phyloP scores from a whole-genome alignment of 2,888 invertebrate genomes.

The Noctua janthe region DNA sequence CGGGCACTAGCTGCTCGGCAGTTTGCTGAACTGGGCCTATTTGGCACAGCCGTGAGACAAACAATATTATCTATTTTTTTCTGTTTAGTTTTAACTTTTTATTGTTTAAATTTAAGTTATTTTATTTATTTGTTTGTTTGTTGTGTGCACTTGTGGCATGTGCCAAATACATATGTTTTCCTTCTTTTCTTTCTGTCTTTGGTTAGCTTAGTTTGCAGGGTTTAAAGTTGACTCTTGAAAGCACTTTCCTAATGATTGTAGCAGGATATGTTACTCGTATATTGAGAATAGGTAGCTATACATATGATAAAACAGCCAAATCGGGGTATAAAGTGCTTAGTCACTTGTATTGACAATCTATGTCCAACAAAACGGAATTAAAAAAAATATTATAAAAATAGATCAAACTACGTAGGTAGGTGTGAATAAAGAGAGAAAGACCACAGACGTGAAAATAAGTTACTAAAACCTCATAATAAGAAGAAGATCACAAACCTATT shows the following conservation, averaged over 20 bases:
- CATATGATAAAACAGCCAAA: neutral
- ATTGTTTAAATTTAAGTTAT: no score
- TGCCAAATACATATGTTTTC: no score
- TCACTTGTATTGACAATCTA: neutral
- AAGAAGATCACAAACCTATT: constrained; percentile 3
- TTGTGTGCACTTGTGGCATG: no score
- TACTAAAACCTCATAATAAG: constrained; percentile 4
- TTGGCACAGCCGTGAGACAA: no score
- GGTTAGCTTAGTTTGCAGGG: neutral
- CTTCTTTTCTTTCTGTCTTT: no score
- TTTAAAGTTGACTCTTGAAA: neutral
- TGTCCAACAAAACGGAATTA: neutral
- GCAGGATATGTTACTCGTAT: neutral
- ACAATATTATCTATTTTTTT: no score
- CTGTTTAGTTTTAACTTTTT: no score
- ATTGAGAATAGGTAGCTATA: neutral
- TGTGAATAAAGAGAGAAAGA: neutral
- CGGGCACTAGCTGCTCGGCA: no score
- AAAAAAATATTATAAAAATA: neutral
- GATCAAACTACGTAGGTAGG: neutral
- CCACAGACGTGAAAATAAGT: neutral
- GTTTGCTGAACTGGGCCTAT: no score
- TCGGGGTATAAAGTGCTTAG: neutral
- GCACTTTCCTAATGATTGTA: neutral
- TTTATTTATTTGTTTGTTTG: no score